Base-by-base conservation (phyloP, 2,113 vertebrate genomes). In the Oncorhynchus kisutch region DNA sequence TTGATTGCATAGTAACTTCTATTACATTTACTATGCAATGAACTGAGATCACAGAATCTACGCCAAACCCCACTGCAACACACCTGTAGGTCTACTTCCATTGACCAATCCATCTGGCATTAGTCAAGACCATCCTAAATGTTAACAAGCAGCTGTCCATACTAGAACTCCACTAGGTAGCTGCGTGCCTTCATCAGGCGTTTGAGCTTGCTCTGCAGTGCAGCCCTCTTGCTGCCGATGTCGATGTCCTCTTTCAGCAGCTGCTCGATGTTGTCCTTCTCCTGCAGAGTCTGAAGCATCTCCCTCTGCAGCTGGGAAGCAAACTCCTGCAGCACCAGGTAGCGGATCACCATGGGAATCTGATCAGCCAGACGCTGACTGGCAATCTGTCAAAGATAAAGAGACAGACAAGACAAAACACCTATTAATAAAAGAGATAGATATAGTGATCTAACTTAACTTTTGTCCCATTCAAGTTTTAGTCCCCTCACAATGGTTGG, bases 301-400 rank as follows among this genome's bases (percentile, higher is more conserved):
- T 85, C 69, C 12, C 87, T 94, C 76, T 95, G 93, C 66, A 98
- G 80, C 5, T 85, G 54, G 0, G 70, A 13, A 0, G 93, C 92
- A 0, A 85, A 88, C 54, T 94, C 90, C 31, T 90, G 87, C 31
- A 98, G 87, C 29, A 94, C 71, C 78, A 86, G 88, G 84, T 92
- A 96, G 72, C 94, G 92, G 75, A 98, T 93, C 82, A 95, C 91
- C 72, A 96, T 78, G 0, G 96, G 95, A 75, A 97, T 83, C 82
- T 97, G 96, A 69, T 93, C 94, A 34, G 93, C 83, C 65, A 98
- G 88, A 74, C 94, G 94, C 54, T 84, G 89, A 12, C 82, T 83
- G 39, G 91, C 91, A 81, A 93, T 95, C 96, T 98, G 86, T 2
- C 67, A 71, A 72, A 9, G n/a, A 57, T 11, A 45, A 45, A 45